phyloP scores from a whole-genome alignment of 1,140 invertebrate genomes.

The Dolichoris vasculosae region DNA sequence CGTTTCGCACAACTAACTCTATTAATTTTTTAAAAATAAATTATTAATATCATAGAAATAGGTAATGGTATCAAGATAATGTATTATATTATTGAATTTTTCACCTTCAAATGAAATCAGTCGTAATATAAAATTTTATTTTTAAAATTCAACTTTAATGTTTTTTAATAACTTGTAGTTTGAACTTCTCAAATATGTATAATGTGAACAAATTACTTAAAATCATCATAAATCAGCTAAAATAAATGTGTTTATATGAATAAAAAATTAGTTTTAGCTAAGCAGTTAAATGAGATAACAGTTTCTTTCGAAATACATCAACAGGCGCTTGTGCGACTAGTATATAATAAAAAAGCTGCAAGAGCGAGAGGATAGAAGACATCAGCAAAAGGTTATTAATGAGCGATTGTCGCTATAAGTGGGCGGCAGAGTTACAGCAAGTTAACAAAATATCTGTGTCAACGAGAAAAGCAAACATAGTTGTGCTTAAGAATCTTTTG shows the following conservation, averaged over 20 bases:
- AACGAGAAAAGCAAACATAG: slow-evolving; percentile 34
- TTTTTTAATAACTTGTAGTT: background rate
- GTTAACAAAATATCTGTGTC: slow-evolving; percentile 46
- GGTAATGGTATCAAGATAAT: background rate
- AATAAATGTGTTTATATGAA: slow-evolving; percentile 18
- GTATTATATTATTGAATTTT: background rate
- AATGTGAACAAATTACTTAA: slow-evolving; percentile 19
- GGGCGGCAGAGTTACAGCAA: slow-evolving; percentile 23
- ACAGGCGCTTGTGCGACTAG: background rate
- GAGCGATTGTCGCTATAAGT: slow-evolving; percentile 32
- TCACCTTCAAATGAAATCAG: background rate
- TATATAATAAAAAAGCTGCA: background rate
- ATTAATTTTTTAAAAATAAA: background rate
- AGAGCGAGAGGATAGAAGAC: background rate
- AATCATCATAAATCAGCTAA: slow-evolving; percentile 15
- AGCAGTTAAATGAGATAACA: slow-evolving; percentile 29
- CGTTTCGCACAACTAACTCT: too few relatives aligned
- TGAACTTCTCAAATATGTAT: background rate
- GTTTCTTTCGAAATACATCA: slow-evolving; percentile 38
- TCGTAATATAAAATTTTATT: slow-evolving; percentile 7
- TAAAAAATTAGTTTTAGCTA: background rate
- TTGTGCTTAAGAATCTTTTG: background rate
- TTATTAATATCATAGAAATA: background rate
- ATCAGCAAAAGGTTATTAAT: slow-evolving; percentile 35
- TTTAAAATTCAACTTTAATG: background rate